Evolutionary conservation across 2,797 vertebrate species (phyloP).

Genomic region (Vultur gryphus): DNA sequence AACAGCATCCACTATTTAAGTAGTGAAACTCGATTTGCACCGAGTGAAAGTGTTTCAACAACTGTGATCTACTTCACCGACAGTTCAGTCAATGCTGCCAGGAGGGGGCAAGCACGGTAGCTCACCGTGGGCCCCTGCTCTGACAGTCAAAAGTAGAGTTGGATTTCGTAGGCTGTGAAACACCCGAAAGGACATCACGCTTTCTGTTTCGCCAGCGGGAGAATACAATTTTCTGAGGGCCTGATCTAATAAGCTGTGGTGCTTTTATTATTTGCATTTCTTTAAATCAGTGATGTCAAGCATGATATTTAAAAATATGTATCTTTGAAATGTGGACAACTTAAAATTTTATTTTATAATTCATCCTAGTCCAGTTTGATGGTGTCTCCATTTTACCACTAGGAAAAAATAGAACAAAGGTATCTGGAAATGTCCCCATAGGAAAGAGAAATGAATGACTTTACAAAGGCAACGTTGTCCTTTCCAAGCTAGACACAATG

Average conservation of each 20-base stretch:
- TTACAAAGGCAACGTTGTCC: background rate
- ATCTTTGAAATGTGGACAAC: background rate
- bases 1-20: background rate
- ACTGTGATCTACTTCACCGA: fast-evolving
- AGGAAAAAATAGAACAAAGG: background rate
- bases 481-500: background rate
- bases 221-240: background rate
- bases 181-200: fast-evolving
- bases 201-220: background rate
- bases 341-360: background rate
- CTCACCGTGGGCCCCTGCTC: background rate
- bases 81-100: fast-evolving
- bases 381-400: background rate
- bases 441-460: background rate
- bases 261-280: background rate
- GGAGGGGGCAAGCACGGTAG: background rate
- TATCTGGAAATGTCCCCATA: background rate
- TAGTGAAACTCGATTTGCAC: background rate
- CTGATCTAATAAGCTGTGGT: background rate
- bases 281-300: background rate
- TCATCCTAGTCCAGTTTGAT: background rate
- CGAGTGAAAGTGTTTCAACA: background rate
- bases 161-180: background rate
- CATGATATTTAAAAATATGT: background rate
- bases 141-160: too few species aligned